Evolutionary conservation across 1,140 invertebrate species (phyloP).

Genomic region (Drosophila tsacasi): DNA sequence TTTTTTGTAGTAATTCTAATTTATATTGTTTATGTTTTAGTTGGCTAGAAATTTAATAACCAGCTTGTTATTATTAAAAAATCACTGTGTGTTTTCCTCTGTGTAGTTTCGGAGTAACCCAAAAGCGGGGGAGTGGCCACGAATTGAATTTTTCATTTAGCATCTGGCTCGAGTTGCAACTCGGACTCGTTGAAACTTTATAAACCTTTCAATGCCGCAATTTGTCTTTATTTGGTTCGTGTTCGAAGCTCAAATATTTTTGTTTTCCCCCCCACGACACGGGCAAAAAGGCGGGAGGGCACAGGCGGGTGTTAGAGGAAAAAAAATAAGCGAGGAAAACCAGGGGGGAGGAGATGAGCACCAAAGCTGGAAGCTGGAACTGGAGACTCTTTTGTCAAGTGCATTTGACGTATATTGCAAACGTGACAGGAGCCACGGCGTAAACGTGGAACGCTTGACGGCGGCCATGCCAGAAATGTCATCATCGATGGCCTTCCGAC

Average conservation of each 20-base stretch:
- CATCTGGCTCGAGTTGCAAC: slow-evolving; percentile 38
- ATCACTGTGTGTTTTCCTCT: background rate
- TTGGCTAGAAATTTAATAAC: background rate
- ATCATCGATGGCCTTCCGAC: slow-evolving; percentile 47
- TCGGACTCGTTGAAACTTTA: slow-evolving; percentile 58
- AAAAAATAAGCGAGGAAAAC: background rate
- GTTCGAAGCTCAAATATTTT: slow-evolving; percentile 77
- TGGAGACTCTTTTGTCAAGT: slow-evolving; percentile 64
- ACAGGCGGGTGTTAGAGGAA: background rate
- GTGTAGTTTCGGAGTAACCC: slow-evolving; percentile 12
- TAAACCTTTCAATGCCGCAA: slow-evolving; percentile 82
- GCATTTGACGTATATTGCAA: slow-evolving; percentile 84
- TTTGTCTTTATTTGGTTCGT: slow-evolving; percentile 85
- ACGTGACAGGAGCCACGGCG: slow-evolving; percentile 66
- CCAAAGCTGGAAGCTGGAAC: slow-evolving; percentile 19
- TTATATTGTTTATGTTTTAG: background rate
- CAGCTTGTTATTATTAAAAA: background rate
- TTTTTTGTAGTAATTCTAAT: background rate
- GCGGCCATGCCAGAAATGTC: slow-evolving; percentile 54
- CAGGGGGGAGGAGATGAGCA: background rate
- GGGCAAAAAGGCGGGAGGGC: slow-evolving; percentile 7
- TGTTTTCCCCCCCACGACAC: slow-evolving; percentile 25
- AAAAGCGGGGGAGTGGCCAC: slow-evolving; percentile 35
- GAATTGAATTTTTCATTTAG: slow-evolving; percentile 67
- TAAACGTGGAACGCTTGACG: slow-evolving; percentile 32